A percentile compares a stretch with the other conserved stretches of the same genome.
phyloP scores from a whole-genome alignment of 2,113 vertebrate species.

The Cairina moschata region DNA sequence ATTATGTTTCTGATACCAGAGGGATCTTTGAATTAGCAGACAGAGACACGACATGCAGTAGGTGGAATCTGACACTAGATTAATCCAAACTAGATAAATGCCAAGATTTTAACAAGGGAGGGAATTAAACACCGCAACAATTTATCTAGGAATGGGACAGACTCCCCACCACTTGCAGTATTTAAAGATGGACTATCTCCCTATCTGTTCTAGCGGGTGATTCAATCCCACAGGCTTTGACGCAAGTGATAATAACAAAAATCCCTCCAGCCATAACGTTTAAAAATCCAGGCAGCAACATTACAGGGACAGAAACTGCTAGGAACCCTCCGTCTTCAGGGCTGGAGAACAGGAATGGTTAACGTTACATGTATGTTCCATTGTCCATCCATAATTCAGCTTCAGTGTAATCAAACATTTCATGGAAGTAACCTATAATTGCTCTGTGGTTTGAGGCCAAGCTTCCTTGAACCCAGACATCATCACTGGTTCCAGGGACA shows the following conservation, averaged over 20 bases:
- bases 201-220: neutral
- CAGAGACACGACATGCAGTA: slow-evolving; percentile 35
- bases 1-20: slow-evolving; percentile 35
- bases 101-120: slow-evolving; percentile 27
- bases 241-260: neutral
- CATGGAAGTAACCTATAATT: neutral
- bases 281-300: neutral
- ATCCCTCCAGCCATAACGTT: neutral
- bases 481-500: neutral
- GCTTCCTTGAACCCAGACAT: neutral
- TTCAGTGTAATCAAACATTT: neutral
- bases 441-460: neutral
- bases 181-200: neutral
- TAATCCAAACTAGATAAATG: slow-evolving; percentile 49
- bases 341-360: neutral
- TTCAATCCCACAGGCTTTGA: neutral
- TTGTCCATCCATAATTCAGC: neutral
- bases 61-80: slow-evolving; percentile 34
- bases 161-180: neutral
- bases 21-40: slow-evolving; percentile 31
- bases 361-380: neutral
- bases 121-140: slow-evolving; percentile 3
- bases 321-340: neutral
- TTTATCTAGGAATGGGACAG: slow-evolving; percentile 18
- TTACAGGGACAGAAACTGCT: neutral